A percentile compares a stretch with the other conserved stretches of the same genome.
These are phyloP conservation scores for Pycnonotus jocosus DNA, from an alignment of 2,113 vertebrate genomes.

Conservation along the genomic window DNA sequence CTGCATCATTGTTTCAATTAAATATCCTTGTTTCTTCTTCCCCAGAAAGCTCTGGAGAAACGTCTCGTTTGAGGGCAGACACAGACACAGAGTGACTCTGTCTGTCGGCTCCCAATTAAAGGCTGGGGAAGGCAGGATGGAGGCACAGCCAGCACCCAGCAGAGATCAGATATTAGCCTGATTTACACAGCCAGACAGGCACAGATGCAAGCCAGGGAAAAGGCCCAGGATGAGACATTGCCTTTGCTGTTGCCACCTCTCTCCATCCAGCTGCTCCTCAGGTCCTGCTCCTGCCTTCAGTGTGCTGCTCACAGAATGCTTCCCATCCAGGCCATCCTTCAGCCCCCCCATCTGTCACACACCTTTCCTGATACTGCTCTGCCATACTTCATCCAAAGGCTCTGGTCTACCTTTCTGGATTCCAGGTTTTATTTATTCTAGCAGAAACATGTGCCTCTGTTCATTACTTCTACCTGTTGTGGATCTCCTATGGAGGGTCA, in stretches of 20 bases:
- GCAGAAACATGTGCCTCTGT: background rate
- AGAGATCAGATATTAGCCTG: background rate
- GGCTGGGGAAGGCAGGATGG: background rate
- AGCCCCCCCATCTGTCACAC: background rate
- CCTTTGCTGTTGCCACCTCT: background rate
- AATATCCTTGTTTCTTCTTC: slow-evolving; percentile 17
- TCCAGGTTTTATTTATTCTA: background rate
- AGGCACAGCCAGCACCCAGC: background rate
- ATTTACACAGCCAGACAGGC: background rate
- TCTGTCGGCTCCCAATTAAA: background rate
- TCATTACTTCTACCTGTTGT: background rate
- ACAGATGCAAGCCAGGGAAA: background rate
- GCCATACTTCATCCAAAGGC: background rate
- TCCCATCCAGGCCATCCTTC: background rate
- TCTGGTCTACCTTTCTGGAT: background rate
- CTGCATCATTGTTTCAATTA: slow-evolving; percentile 19
- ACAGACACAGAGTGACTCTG: background rate
- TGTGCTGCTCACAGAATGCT: background rate
- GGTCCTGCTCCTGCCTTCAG: background rate
- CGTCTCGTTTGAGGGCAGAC: background rate
- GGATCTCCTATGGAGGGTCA: background rate
- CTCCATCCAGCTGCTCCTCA: background rate
- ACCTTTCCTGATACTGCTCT: background rate
- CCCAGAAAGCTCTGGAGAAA: slow-evolving; percentile 30
- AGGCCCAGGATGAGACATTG: background rate